phyloP scores from a whole-genome alignment of 1,140 invertebrate species.

The Achatina immaculata region DNA sequence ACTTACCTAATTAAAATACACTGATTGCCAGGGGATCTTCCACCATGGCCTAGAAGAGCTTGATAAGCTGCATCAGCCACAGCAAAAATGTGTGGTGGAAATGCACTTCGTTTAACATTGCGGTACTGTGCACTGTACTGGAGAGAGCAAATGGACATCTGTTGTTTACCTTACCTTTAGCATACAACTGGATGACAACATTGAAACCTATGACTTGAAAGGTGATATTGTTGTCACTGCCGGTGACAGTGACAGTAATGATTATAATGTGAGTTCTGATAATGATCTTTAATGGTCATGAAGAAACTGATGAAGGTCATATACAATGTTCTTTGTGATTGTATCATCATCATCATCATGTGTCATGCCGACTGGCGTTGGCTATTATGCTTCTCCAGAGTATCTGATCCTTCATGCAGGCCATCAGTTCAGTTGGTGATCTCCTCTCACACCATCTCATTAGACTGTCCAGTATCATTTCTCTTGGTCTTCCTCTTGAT shows the following conservation, averaged over 20 bases:
- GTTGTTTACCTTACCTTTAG: neutral
- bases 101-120: constrained; percentile 63
- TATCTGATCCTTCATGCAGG: too few relatives aligned
- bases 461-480: too few relatives aligned
- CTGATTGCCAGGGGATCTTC: constrained; percentile 56
- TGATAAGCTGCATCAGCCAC: constrained; percentile 86
- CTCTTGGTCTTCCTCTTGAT: too few relatives aligned
- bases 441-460: too few relatives aligned
- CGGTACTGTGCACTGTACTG: constrained; percentile 53
- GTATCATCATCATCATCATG: too few relatives aligned
- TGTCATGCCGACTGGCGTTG: too few relatives aligned
- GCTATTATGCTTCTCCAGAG: too few relatives aligned
- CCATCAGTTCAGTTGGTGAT: too few relatives aligned
- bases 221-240: neutral
- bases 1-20: constrained; percentile 65
- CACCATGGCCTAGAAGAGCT: constrained; percentile 85
- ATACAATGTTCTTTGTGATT: too few relatives aligned
- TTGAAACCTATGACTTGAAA: neutral
- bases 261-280: neutral
- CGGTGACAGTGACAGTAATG: neutral
- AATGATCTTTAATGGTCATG: neutral
- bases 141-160: neutral
- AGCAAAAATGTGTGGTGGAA: constrained; percentile 88
- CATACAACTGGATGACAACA: neutral
- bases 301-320: too few relatives aligned